phyloP scores from a whole-genome alignment of 2,797 vertebrate genomes.

The Cuculus canorus region DNA sequence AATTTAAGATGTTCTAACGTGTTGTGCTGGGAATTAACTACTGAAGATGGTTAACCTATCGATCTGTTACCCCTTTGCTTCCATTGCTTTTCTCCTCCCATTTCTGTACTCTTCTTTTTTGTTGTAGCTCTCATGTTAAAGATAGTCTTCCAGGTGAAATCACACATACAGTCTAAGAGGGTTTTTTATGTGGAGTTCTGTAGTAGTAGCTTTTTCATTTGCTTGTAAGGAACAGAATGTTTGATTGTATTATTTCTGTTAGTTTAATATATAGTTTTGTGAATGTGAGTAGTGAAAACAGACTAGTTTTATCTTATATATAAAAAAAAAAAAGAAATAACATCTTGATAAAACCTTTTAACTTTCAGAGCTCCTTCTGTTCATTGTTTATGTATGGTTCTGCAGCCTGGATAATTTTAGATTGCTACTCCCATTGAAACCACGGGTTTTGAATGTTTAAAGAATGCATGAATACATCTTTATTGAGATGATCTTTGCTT shows the following conservation, averaged over 20 bases:
- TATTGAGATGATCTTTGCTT: not conserved
- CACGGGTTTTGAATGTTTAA: constrained; percentile 33
- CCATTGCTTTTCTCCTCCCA: not conserved
- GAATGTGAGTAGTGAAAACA: not conserved
- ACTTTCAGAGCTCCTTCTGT: constrained; percentile 32
- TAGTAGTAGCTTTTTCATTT: not conserved
- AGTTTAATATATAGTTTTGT: not conserved
- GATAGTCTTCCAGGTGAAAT: not conserved
- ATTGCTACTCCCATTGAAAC: constrained; percentile 20
- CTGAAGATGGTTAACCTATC: not conserved
- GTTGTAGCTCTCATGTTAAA: not conserved
- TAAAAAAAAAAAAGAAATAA: not conserved
- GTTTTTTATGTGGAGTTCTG: not conserved
- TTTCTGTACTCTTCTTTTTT: not conserved
- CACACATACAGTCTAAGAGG: not conserved
- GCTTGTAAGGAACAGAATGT: not conserved
- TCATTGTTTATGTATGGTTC: constrained; percentile 31
- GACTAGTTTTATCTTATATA: not conserved
- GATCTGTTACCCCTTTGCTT: not conserved
- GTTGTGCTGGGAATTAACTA: not conserved
- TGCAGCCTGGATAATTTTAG: constrained; percentile 55
- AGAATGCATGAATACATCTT: not conserved
- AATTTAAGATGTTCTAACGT: not conserved
- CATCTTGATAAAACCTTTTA: constrained; percentile 36
- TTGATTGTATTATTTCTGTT: not conserved